Evolutionary conservation across 2,888 invertebrate genomes (phyloP), one percentile per base, ranked within the genome.

Genomic region (Melolontha melolontha): DNA sequence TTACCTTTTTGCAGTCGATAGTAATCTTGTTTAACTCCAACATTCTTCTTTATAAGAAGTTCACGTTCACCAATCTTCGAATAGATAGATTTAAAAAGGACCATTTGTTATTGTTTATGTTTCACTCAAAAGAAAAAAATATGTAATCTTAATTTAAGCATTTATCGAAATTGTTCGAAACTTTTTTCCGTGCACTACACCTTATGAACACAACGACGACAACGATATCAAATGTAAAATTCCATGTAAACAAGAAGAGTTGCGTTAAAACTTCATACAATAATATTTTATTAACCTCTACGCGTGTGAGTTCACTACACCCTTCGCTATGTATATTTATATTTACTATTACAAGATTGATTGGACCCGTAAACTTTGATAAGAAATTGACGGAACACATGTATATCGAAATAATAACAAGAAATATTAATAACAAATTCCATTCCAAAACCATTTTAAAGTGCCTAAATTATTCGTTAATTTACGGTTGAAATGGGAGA

Each of bases 261-360:
- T 22, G 22, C 22, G 22, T 22, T 22, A 22, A n/a, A n/a, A n/a
- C n/a, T n/a, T n/a, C n/a, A n/a, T n/a, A 22, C 22, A 22, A 40
- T 22, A 5, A 47, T 47, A 47, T 44, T 34, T 59, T 59, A 47
- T 59, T 59, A 59, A 47, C 59, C 44, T 59, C 34, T 59, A 5
- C 39, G 44, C 59, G 59, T 22, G 22, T 39, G 16, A 17, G 59
- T 59, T 59, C 59, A 62, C 16, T 47, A 47, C 27, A 62, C 59
- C 39, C 47, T 39, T 47, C 34, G 29, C 27, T 62, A 47, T 62
- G 22, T 42, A 47, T 17, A 16, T 57, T 42, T 10, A 11, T 16
- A 22, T 22, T n/a, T n/a, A n/a, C n/a, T n/a, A 54, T 22, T 34
- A n/a, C n/a, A 7, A 22, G 17, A 47, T 5, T 47, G 39, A 49